Evolutionary conservation across 2,797 vertebrate species (phyloP).

Genomic region (Thripadectes ignobilis): DNA sequence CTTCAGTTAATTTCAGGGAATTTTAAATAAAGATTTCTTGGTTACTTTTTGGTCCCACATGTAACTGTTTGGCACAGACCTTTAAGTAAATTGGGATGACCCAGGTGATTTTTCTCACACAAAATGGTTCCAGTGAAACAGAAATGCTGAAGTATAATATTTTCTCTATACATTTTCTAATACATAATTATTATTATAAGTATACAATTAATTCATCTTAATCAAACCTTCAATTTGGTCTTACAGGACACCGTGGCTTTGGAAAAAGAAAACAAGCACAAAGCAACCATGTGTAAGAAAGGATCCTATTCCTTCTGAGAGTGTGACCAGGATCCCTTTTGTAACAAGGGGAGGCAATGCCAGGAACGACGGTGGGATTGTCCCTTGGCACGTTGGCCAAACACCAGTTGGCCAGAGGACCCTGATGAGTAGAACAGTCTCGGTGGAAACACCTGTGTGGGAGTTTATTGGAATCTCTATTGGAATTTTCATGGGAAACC

Average conservation of each 20-base stretch:
- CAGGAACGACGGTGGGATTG: not conserved
- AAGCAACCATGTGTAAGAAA: not conserved
- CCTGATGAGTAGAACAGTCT: not conserved
- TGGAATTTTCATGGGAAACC: not conserved
- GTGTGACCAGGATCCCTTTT: not conserved
- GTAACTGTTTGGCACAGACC: not conserved
- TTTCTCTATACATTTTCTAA: not conserved
- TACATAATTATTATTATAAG: not conserved
- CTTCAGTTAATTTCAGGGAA: not conserved
- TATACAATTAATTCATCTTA: not conserved
- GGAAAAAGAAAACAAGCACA: not conserved
- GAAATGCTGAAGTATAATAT: not conserved
- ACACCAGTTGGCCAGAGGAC: not conserved
- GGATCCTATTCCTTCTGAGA: not conserved
- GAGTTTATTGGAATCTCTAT: not conserved
- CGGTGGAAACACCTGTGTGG: not conserved
- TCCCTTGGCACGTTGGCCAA: not conserved
- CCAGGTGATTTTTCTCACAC: not conserved
- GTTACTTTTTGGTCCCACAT: not conserved
- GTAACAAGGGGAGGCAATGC: constrained; percentile 4
- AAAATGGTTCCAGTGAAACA: not conserved
- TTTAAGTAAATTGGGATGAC: not conserved
- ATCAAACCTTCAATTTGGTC: not conserved
- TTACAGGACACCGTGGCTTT: not conserved
- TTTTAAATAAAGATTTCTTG: not conserved